Evolutionary conservation across 2,797 vertebrate species (phyloP).

Genomic region (Picus viridis): DNA sequence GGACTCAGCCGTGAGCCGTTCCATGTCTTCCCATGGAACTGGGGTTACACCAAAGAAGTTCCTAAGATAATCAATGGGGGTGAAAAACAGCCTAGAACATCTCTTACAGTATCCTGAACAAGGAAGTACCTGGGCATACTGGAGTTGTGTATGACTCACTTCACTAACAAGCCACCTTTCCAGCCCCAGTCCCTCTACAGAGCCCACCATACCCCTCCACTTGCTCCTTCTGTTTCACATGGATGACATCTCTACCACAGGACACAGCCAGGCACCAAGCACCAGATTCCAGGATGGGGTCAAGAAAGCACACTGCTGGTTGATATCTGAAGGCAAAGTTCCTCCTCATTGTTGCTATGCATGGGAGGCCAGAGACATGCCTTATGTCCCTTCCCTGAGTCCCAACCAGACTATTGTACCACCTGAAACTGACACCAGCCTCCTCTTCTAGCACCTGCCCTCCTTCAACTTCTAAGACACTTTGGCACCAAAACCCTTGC

Average conservation of each 20-base stretch:
- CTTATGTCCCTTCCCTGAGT: not conserved
- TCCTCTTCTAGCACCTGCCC: not conserved
- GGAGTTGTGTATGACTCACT: rapidly evolving
- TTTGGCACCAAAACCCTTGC: not conserved
- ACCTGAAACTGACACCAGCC: not conserved
- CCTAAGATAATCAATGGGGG: not conserved
- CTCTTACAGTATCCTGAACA: not conserved
- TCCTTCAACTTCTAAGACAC: not conserved
- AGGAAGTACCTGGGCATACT: not conserved
- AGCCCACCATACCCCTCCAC: not conserved
- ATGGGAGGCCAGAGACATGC: not conserved
- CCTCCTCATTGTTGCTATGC: not conserved
- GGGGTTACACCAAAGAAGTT: not conserved
- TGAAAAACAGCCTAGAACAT: not conserved
- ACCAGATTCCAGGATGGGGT: not conserved
- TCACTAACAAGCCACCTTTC: not conserved
- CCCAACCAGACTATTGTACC: not conserved
- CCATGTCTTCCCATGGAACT: not conserved
- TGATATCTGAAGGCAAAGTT: not conserved
- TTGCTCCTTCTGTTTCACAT: no score
- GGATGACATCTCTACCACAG: not conserved
- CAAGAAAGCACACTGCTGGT: rapidly evolving
- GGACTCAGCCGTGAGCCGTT: not conserved
- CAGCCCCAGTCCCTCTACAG: not conserved
- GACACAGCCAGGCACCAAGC: not conserved